Conservation (phyloP, 2,888 invertebrate genomes). For the Plebejus anna region DNA sequence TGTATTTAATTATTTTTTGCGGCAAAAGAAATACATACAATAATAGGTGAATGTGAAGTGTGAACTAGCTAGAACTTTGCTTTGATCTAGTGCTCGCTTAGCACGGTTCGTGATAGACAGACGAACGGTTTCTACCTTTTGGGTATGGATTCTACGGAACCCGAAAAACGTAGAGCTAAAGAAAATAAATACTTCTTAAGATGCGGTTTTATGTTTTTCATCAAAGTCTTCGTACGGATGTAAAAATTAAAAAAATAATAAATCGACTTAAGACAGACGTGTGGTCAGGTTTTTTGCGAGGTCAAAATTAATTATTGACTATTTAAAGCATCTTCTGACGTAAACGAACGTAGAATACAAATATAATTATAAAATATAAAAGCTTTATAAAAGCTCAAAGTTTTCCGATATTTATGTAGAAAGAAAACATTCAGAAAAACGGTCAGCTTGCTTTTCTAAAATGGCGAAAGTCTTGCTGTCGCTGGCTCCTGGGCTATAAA, state of each 20-base stretch:
- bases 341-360: not conserved
- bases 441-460: no score
- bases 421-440: no score
- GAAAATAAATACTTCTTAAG: not conserved
- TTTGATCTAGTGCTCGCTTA: no score
- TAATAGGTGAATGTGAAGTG: no score
- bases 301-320: not conserved
- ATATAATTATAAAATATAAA: no score
- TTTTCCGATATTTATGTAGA: no score
- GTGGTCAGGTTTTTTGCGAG: conserved; percentile 11
- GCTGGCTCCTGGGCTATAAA: no score
- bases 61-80: no score
- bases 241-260: not conserved
- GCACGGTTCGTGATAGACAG: not conserved
- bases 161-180: not conserved
- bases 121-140: not conserved
- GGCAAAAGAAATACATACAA: no score
- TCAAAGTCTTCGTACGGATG: not conserved
- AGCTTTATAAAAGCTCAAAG: no score
- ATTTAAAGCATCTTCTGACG: not conserved
- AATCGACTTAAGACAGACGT: not conserved
- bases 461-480: no score
- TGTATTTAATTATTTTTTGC: no score
- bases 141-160: not conserved
- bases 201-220: not conserved